Evolutionary conservation across 2,113 vertebrate species (phyloP), one percentile per base, ranked within the genome.

Genomic region (Mirza zaza): DNA sequence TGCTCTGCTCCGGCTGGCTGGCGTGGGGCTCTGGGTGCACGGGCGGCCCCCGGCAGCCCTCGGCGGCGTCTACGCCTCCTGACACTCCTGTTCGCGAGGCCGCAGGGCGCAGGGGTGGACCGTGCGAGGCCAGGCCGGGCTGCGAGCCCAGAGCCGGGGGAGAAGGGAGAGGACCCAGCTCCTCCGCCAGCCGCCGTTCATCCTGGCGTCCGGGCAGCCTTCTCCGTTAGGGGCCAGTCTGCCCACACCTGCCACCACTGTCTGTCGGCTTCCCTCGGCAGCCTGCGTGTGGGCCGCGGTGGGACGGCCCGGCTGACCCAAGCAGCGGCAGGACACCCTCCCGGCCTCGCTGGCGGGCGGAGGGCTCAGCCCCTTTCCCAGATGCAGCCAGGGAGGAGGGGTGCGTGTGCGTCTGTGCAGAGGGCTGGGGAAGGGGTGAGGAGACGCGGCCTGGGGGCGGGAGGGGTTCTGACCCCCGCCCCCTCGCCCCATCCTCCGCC

Each of bases 121-220:
- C 1, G 36, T 81, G 18, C 3, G 32, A 1, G 4, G 3, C 77
- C 6, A 8, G 77, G 61, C 11, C 8, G 2, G 4, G 25, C 18
- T 4, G 36, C 8, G 11, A 23, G 45, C 11, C 11, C 29, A 20
- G 59, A 23, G 34, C 34, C 34, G 25, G 0, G 27, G 50, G 34
- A 5, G 10, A 27, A 13, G 8, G 55, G 1, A 2, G 6, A n/a
- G 34, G 18, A 75, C 8, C 18, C 17, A 4, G 48, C 18, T 77
- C 12, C 18, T 42, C 27, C 0, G 1, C 39, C 32, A 1, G 11
- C 3, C 2, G 2, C 52, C 36, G 0, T 71, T 39, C 2, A 25
- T 27, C 7, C 20, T 13, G 39, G 21, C 17, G 23, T 70, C 0
- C 8, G 23, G 17, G 52, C 8, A 18, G 13, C 10, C 36, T 11